These are phyloP conservation scores for Corythoichthys intestinalis DNA, from an alignment of 2,113 vertebrate genomes.

Conservation along the genomic window DNA sequence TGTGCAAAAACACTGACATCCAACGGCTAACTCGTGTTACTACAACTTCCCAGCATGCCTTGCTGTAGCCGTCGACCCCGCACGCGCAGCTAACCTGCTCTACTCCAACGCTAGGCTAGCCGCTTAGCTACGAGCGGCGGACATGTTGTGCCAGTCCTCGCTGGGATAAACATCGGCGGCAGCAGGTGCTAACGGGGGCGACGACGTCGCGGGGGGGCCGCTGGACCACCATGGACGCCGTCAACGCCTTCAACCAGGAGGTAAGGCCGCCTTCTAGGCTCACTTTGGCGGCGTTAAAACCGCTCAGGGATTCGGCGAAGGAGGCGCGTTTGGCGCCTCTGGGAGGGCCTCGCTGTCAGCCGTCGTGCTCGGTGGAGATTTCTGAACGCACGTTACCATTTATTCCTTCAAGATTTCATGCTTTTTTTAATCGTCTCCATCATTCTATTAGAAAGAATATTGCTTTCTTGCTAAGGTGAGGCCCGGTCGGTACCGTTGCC, in stretches of 20 bases:
- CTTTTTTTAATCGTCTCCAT: background rate
- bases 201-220: conserved; percentile 20
- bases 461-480: background rate
- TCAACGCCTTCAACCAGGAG: conserved; percentile 88
- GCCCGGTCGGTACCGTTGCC: background rate
- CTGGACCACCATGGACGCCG: conserved; percentile 79
- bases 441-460: background rate
- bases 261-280: conserved; percentile 60
- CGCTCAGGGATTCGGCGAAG: conserved; percentile 28
- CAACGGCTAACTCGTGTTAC: background rate
- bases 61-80: conserved; percentile 63
- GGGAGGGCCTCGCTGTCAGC: background rate
- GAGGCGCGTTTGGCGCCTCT: conserved; percentile 12
- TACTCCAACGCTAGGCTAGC: conserved; percentile 53
- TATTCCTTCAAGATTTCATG: too few relatives aligned
- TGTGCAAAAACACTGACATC: background rate
- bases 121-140: conserved; percentile 68
- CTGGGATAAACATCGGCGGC: conserved; percentile 51
- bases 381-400: background rate
- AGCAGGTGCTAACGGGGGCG: conserved; percentile 30
- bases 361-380: too few relatives aligned
- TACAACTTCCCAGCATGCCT: conserved; percentile 65
- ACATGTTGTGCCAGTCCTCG: conserved; percentile 75
- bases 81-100: conserved; percentile 22
- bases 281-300: conserved; percentile 12